Percentiles rank a stretch among this genome's conserved stretches.
Evolutionary conservation across 2,113 vertebrate genomes (phyloP).

Genomic region (Bujurquina vittata): DNA sequence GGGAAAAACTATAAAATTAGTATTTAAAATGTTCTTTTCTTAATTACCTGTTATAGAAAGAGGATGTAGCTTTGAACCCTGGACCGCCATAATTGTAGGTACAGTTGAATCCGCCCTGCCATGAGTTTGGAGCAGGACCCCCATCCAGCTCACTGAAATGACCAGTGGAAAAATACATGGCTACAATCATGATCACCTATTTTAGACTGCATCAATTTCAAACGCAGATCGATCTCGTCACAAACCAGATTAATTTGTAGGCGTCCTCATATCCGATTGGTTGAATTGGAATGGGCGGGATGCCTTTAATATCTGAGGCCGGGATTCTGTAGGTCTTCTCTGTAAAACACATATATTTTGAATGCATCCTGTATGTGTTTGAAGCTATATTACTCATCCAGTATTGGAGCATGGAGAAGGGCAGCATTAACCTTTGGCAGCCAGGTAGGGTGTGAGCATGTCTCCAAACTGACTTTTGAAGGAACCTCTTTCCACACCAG

Average conservation of each 20-base stretch:
- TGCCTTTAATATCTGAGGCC: conserved; percentile 66
- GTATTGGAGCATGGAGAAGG: neutral
- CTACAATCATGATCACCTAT: neutral
- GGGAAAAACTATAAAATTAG: neutral
- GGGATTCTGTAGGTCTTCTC: conserved; percentile 82
- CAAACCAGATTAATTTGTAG: conserved; percentile 85
- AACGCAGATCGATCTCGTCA: neutral
- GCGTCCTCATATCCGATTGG: conserved; percentile 91
- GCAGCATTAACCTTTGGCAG: conserved; percentile 76
- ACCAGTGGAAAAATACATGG: neutral
- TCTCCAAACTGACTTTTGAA: conserved; percentile 82
- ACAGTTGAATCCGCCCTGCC: conserved; percentile 87
- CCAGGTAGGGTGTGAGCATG: conserved; percentile 86
- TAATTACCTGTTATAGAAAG: conserved; percentile 71
- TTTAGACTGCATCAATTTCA: neutral
- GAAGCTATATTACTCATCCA: neutral
- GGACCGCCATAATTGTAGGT: conserved; percentile 84
- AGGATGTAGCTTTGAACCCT: conserved; percentile 75
- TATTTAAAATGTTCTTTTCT: neutral
- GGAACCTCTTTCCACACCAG: conserved; percentile 86
- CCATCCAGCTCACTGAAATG: conserved; percentile 80
- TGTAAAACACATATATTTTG: conserved; percentile 31
- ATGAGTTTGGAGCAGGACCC: conserved; percentile 27
- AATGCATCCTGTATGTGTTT: neutral
- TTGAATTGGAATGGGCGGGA: conserved; percentile 88